Conservation (phyloP, 2,888 invertebrate genomes). For the Lysandra bellargus region DNA sequence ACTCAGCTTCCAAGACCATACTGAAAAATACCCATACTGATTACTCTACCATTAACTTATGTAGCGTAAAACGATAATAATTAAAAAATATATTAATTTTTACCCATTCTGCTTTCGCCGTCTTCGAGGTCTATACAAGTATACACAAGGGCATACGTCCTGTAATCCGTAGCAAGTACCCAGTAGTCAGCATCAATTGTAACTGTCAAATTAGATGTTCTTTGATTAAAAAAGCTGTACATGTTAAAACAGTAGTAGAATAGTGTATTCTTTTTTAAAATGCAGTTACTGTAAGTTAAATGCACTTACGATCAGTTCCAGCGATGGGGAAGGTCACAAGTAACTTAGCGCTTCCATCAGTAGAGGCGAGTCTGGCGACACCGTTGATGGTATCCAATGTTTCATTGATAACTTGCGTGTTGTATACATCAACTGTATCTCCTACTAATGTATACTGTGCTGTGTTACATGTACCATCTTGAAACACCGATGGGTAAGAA, state of each 20-base stretch:
- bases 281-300: slow-evolving; percentile 18
- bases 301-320: slow-evolving; percentile 54
- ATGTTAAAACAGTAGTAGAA: too few relatives aligned
- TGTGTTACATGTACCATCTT: slow-evolving; percentile 57
- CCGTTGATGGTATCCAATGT: slow-evolving; percentile 54
- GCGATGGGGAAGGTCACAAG: slow-evolving; percentile 81
- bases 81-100: not conserved
- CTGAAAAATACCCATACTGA: slow-evolving; percentile 44
- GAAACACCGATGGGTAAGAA: slow-evolving; percentile 53
- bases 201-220: slow-evolving; percentile 46
- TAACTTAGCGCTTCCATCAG: slow-evolving; percentile 81
- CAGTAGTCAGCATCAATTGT: slow-evolving; percentile 68
- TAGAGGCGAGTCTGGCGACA: slow-evolving; percentile 58
- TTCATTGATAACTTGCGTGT: slow-evolving; percentile 55
- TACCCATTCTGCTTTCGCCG: slow-evolving; percentile 55
- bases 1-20: slow-evolving; percentile 63
- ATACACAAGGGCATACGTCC: slow-evolving; percentile 82
- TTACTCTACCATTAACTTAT: not conserved
- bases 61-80: not conserved
- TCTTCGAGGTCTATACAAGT: slow-evolving; percentile 72
- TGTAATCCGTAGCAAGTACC: slow-evolving; percentile 84
- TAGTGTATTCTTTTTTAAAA: not conserved
- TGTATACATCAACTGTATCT: slow-evolving; percentile 44
- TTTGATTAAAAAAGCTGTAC: not conserved
- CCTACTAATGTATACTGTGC: slow-evolving; percentile 50